These are phyloP conservation scores for Microtus richardsoni DNA, from an alignment of 2,113 vertebrate species.

Conservation along the genomic window DNA sequence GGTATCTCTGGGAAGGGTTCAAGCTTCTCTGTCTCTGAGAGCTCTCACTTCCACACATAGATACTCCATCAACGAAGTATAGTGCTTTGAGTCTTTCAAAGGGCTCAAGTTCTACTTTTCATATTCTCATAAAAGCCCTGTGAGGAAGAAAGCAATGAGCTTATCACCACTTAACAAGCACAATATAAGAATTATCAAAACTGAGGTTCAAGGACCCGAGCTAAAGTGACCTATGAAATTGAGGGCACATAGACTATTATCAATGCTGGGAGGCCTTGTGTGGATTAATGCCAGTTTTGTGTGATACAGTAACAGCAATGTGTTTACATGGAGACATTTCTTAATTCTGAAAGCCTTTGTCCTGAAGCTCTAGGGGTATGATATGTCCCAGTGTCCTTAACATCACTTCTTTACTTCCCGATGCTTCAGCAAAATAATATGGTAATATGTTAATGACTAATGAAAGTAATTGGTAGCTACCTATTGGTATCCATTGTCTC, in stretches of 20 bases:
- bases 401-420: not conserved
- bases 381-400: fast-evolving
- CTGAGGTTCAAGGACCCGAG: not conserved
- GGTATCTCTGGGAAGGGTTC: not conserved
- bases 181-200: not conserved
- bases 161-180: not conserved
- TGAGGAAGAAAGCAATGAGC: not conserved
- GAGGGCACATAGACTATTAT: fast-evolving
- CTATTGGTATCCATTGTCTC: fast-evolving
- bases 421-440: not conserved
- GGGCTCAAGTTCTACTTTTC: not conserved
- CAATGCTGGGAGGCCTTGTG: too few relatives aligned
- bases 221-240: not conserved
- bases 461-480: not conserved
- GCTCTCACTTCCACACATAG: not conserved
- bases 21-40: not conserved
- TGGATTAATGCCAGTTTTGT: too few relatives aligned
- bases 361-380: too few relatives aligned
- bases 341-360: not conserved
- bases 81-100: not conserved
- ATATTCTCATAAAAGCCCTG: not conserved
- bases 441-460: fast-evolving
- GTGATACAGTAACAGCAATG: fast-evolving
- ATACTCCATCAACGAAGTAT: not conserved
- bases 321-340: not conserved